Evolutionary conservation across 2,113 vertebrate genomes (phyloP).

Genomic region (Oreochromis spilurus): DNA sequence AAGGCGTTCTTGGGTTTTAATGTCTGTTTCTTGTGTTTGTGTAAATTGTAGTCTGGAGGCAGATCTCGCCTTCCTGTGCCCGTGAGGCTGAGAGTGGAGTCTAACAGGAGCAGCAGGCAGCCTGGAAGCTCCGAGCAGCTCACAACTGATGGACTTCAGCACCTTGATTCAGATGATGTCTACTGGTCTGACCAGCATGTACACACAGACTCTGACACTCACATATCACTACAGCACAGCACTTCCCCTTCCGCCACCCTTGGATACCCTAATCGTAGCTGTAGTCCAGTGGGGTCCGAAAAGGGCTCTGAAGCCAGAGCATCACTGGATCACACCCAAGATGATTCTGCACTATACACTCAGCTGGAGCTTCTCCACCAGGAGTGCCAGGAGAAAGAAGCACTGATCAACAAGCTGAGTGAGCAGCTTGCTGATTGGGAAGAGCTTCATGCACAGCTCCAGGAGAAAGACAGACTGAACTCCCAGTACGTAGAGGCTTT

Average conservation of each 20-base stretch:
- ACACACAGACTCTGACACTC: not conserved
- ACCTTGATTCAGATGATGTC: not conserved
- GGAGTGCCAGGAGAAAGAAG: slow-evolving; percentile 75
- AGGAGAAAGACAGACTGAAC: slow-evolving; percentile 63
- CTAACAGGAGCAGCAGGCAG: not conserved
- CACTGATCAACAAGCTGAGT: slow-evolving; percentile 58
- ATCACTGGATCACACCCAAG: not conserved
- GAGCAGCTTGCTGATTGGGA: slow-evolving; percentile 59
- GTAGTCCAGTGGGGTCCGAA: slow-evolving; percentile 5
- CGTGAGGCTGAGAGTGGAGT: slow-evolving; percentile 54
- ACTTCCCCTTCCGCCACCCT: slow-evolving; percentile 6
- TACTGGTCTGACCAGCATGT: slow-evolving; percentile 2
- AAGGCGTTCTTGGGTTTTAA: not conserved
- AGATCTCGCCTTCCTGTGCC: slow-evolving; percentile 82
- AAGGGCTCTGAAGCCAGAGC: not conserved
- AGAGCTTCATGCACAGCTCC: slow-evolving; percentile 58
- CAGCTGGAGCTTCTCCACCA: slow-evolving; percentile 74
- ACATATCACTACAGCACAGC: not conserved
- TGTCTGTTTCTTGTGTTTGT: not conserved
- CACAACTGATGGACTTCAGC: not conserved
- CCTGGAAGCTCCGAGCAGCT: slow-evolving; percentile 9
- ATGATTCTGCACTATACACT: slow-evolving; percentile 27
- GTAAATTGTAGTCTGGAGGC: slow-evolving; percentile 59
- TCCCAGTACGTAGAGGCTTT: slow-evolving; percentile 59
- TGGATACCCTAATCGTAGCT: not conserved